Evolutionary conservation across 2,797 vertebrate genomes (phyloP).

Genomic region (Taenioides sp.): DNA sequence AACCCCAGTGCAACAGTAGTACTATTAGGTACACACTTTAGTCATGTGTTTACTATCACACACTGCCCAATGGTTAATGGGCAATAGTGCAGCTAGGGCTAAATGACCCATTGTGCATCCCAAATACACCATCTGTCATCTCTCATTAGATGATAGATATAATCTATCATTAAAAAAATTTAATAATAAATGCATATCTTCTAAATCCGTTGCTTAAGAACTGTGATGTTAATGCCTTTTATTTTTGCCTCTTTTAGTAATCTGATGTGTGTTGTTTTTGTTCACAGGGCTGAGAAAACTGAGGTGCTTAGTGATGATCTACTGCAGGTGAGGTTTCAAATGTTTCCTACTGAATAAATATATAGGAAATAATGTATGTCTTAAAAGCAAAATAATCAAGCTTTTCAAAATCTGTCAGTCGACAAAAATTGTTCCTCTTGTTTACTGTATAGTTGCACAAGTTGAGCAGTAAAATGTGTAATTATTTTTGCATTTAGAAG

Average conservation of each 20-base stretch:
- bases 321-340: conserved; percentile 80
- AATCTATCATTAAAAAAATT: too few relatives aligned
- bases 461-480: neutral
- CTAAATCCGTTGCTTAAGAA: neutral
- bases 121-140: neutral
- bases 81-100: neutral
- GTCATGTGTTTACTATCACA: neutral
- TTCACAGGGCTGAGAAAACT: conserved; percentile 91
- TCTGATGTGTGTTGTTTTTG: conserved; percentile 16
- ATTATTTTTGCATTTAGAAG: neutral
- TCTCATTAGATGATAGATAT: neutral
- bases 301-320: conserved; percentile 96
- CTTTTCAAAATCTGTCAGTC: too few relatives aligned
- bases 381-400: neutral
- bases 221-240: neutral
- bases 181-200: neutral
- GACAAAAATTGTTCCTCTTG: too few relatives aligned
- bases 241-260: conserved; percentile 1
- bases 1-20: neutral
- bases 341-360: too few relatives aligned
- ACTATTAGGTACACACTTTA: neutral
- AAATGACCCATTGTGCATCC: neutral
- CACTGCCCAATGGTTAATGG: neutral
- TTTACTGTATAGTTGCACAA: neutral
- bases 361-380: too few relatives aligned